phyloP scores from a whole-genome alignment of 2,797 vertebrate species.

The Malurus splendens region DNA sequence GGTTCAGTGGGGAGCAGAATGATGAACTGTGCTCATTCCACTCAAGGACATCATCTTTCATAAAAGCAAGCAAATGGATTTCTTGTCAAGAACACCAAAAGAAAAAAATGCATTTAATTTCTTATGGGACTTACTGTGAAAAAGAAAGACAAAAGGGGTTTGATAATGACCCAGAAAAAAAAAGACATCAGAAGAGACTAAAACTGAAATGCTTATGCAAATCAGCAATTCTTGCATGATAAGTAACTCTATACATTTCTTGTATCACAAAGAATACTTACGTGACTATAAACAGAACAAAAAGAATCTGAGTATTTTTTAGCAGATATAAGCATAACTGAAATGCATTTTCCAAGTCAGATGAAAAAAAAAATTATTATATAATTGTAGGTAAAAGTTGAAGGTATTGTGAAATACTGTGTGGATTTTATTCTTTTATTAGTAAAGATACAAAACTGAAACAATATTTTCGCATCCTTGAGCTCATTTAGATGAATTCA shows the following conservation, averaged over 20 bases:
- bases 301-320: not conserved
- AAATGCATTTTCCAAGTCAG: not conserved
- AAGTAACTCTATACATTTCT: not conserved
- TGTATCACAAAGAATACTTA: not conserved
- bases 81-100: not conserved
- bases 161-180: not conserved
- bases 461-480: not conserved
- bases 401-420: not conserved
- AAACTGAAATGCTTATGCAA: not conserved
- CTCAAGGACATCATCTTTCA: not conserved
- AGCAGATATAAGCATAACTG: not conserved
- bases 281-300: fast-evolving
- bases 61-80: not conserved
- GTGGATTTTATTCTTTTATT: not conserved
- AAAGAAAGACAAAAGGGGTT: not conserved
- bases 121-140: not conserved
- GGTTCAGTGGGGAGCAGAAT: not conserved
- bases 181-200: not conserved
- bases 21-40: not conserved
- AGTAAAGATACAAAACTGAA: not conserved
- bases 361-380: not conserved
- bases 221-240: not conserved
- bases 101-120: not conserved
- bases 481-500: not conserved
- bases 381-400: not conserved